Evolutionary conservation across 2,797 vertebrate genomes (phyloP).

Genomic region (Nasua narica): DNA sequence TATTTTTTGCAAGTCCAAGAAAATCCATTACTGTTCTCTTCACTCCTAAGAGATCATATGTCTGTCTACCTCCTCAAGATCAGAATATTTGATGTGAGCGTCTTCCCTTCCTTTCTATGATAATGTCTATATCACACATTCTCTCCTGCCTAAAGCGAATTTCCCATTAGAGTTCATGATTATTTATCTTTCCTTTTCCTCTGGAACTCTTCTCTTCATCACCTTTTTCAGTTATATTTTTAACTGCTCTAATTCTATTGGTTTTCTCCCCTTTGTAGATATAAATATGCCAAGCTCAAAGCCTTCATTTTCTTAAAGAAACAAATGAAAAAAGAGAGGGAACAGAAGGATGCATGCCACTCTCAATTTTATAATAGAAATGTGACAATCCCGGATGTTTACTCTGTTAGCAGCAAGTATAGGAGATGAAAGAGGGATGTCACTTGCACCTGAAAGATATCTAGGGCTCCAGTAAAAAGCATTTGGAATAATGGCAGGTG

Average conservation of each 20-base stretch:
- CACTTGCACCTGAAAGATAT: not conserved
- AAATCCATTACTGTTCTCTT: not conserved
- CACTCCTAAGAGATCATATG: not conserved
- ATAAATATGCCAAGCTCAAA: not conserved
- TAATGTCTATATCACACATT: not conserved
- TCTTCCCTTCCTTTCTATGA: not conserved
- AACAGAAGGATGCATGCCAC: not conserved
- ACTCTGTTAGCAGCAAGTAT: not conserved
- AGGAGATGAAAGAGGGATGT: not conserved
- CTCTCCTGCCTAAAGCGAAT: not conserved
- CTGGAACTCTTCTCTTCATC: not conserved
- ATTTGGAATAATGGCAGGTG: fast-evolving
- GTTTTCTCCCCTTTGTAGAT: not conserved
- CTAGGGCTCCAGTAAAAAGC: not conserved
- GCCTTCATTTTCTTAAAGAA: not conserved
- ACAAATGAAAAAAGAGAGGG: not conserved
- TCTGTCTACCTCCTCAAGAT: not conserved
- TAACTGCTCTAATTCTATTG: not conserved
- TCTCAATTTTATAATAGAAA: not conserved
- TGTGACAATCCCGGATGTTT: not conserved
- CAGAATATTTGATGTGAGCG: not conserved
- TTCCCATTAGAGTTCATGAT: not conserved
- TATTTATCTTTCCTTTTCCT: not conserved
- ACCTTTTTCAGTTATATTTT: not conserved
- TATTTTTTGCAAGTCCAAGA: not conserved